Evolutionary conservation across 1,140 invertebrate genomes (phyloP).

Genomic region (Idris sp.): DNA sequence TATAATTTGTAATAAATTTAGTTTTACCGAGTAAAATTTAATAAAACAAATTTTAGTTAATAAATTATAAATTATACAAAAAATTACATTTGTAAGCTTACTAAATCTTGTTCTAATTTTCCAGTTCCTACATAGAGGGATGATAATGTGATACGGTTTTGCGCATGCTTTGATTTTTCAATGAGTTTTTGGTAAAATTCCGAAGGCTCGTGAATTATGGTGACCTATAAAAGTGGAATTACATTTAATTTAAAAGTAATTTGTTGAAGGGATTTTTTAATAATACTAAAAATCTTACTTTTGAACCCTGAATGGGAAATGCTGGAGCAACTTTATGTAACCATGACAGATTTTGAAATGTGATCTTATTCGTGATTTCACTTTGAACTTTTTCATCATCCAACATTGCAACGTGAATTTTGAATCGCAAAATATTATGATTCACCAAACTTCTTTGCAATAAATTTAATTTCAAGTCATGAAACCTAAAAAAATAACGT

Average conservation of each 20-base stretch:
- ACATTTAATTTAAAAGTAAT: neutral
- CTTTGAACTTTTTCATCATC: conserved; percentile 66
- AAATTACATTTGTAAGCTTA: conserved; percentile 70
- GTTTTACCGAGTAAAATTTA: too few relatives aligned
- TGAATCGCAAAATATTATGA: conserved; percentile 34
- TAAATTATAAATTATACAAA: too few relatives aligned
- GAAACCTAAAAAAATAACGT: conserved; percentile 33
- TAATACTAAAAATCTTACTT: conserved; percentile 70
- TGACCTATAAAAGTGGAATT: conserved; percentile 77
- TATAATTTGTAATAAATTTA: too few relatives aligned
- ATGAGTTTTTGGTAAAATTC: conserved; percentile 88
- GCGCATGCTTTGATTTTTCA: conserved; percentile 84
- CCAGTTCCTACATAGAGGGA: conserved; percentile 97
- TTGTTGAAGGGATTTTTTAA: neutral
- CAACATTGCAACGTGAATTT: conserved; percentile 66
- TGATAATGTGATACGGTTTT: conserved; percentile 89
- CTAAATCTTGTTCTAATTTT: conserved; percentile 87
- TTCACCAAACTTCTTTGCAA: conserved; percentile 4
- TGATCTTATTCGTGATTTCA: conserved; percentile 32
- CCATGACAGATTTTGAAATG: conserved; percentile 79
- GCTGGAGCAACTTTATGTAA: conserved; percentile 83
- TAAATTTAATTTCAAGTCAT: conserved; percentile 26
- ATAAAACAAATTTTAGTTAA: too few relatives aligned
- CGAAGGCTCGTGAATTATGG: conserved; percentile 85
- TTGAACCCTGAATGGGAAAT: conserved; percentile 84